Evolutionary conservation across 2,888 invertebrate species (phyloP).

Genomic region (Drosophila kambysellisi): DNA sequence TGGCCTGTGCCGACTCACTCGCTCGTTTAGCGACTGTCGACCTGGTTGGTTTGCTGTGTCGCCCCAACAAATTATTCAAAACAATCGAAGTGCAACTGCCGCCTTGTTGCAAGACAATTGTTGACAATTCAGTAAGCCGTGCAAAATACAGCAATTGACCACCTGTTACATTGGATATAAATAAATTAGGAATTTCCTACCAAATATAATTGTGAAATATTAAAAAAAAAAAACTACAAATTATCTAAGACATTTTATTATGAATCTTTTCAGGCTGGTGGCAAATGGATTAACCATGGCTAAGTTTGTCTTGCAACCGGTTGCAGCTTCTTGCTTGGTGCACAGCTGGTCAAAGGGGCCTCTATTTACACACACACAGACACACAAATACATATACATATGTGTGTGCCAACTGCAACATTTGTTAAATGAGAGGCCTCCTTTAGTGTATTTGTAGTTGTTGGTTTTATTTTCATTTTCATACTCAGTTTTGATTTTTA

Average conservation of each 20-base stretch:
- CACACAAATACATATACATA: constrained; percentile 9
- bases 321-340: constrained; percentile 34
- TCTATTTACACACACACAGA: constrained; percentile 20
- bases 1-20: constrained; percentile 52
- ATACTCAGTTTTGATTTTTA: constrained; percentile 25
- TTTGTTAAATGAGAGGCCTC: constrained; percentile 55
- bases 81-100: constrained; percentile 36
- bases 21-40: constrained; percentile 51
- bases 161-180: not conserved
- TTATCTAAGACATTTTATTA: not conserved
- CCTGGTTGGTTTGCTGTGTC: constrained; percentile 20
- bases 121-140: constrained; percentile 62
- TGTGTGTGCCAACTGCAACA: constrained; percentile 33
- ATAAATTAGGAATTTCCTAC: constrained; percentile 10
- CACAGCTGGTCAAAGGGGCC: constrained; percentile 1
- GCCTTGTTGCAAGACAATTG: constrained; percentile 49
- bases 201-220: constrained; percentile 2
- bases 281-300: not conserved
- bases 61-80: constrained; percentile 46
- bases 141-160: constrained; percentile 37
- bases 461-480: constrained; percentile 24
- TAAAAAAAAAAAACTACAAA: not conserved
- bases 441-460: constrained; percentile 14
- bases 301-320: not conserved
- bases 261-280: not conserved